Evolutionary conservation across 1,140 invertebrate species (phyloP).

Genomic region (Cylas formicarius): DNA sequence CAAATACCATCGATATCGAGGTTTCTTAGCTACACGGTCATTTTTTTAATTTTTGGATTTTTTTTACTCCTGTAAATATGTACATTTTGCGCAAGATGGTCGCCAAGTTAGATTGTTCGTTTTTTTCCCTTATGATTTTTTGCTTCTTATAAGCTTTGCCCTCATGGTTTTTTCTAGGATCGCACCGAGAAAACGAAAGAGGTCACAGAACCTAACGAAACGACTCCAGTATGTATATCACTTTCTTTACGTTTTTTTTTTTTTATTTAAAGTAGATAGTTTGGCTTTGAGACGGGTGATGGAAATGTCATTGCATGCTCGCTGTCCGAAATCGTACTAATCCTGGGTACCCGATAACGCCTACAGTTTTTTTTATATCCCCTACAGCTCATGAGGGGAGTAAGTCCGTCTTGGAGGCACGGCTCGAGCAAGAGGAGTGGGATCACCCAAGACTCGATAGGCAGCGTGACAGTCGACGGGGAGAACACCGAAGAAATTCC

Average conservation of each 20-base stretch:
- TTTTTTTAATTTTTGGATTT: too few relatives aligned
- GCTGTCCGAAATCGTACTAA: too few relatives aligned
- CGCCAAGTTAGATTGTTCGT: too few relatives aligned
- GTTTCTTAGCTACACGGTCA: too few relatives aligned
- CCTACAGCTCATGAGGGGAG: conserved; percentile 52
- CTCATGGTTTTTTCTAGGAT: conserved; percentile 38
- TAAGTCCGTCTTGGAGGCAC: conserved; percentile 46
- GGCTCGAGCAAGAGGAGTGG: conserved; percentile 42
- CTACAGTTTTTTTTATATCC: too few relatives aligned
- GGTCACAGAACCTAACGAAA: conserved; percentile 43
- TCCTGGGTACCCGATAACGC: too few relatives aligned
- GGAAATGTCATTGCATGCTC: not conserved
- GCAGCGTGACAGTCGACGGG: conserved; percentile 58
- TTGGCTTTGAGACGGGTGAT: conserved; percentile 12
- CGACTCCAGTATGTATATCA: conserved; percentile 55
- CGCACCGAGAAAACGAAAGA: conserved; percentile 29
- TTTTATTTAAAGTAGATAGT: conserved; percentile 16
- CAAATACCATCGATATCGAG: too few relatives aligned
- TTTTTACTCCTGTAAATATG: too few relatives aligned
- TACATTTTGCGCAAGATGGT: too few relatives aligned
- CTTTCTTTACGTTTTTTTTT: conserved; percentile 31
- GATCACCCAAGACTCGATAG: conserved; percentile 56
- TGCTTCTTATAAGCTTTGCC: too few relatives aligned
- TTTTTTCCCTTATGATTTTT: too few relatives aligned
- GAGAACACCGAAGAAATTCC: conserved; percentile 46